Conservation (phyloP, 2,888 invertebrate genomes). For the Ophonus ardosiacus region DNA sequence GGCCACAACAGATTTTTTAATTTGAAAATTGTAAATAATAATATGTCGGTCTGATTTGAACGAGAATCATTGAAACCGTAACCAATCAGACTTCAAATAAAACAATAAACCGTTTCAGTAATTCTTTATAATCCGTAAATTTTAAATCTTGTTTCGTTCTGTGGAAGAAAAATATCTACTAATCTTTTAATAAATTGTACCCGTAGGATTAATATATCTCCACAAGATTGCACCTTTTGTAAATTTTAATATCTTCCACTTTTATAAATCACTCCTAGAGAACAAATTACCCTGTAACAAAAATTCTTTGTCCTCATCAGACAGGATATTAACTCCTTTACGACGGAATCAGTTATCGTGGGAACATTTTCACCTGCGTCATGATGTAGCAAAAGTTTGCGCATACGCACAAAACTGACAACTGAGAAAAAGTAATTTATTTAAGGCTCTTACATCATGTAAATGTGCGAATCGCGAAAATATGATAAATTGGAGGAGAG, state of each 20-base stretch:
- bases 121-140: too few species aligned
- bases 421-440: conserved; percentile 36
- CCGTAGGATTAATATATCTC: not conserved
- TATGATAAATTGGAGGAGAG: conserved; percentile 23
- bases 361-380: conserved; percentile 35
- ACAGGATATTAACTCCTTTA: conserved; percentile 55
- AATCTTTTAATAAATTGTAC: not conserved
- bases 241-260: not conserved
- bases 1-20: too few species aligned
- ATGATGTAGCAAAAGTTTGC: not conserved
- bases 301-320: not conserved
- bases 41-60: too few species aligned
- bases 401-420: not conserved
- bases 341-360: conserved; percentile 54
- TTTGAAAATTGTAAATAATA: too few species aligned
- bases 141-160: not conserved
- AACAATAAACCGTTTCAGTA: too few species aligned
- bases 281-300: not conserved
- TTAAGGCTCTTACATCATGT: conserved; percentile 18
- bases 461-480: conserved; percentile 8
- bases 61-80: too few species aligned
- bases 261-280: not conserved
- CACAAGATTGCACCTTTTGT: not conserved
- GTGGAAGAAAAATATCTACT: not conserved
- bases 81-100: too few species aligned